phyloP scores from a whole-genome alignment of 2,888 invertebrate species.

The Apamea sordens region DNA sequence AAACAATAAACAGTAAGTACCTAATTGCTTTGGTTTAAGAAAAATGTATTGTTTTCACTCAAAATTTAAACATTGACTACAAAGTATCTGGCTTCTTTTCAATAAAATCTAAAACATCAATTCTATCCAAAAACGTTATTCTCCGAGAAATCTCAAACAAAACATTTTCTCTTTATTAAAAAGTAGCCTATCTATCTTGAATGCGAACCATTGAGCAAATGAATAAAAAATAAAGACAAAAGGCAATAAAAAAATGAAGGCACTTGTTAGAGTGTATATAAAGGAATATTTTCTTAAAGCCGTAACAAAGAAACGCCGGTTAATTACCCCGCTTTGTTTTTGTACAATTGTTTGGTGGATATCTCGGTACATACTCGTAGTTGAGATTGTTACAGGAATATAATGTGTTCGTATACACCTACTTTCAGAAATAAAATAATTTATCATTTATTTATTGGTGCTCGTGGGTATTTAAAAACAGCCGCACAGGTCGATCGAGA shows the following conservation, averaged over 20 bases:
- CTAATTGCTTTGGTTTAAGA: not conserved
- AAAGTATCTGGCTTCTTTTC: conserved; percentile 8
- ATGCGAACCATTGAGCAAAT: conserved; percentile 48
- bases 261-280: conserved; percentile 52
- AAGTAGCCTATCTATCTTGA: conserved; percentile 46
- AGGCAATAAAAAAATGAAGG: conserved; percentile 51
- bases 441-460: too few species aligned
- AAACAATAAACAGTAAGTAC: not conserved
- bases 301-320: conserved; percentile 50
- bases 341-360: conserved; percentile 31
- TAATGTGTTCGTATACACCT: not conserved
- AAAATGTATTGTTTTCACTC: not conserved
- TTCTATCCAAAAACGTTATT: conserved; percentile 8
- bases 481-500: too few species aligned
- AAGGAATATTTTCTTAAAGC: conserved; percentile 49
- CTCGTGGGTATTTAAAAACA: too few species aligned
- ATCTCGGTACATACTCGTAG: conserved; percentile 20
- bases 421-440: too few species aligned
- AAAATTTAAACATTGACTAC: not conserved
- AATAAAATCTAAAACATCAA: conserved; percentile 13
- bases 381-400: conserved; percentile 32
- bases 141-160: conserved; percentile 5
- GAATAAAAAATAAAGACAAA: conserved; percentile 57
- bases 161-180: conserved; percentile 23
- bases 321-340: conserved; percentile 58